Evolutionary conservation across 64 coral and sea anemone species (phyloP).

Genomic region (Actinia equina): DNA sequence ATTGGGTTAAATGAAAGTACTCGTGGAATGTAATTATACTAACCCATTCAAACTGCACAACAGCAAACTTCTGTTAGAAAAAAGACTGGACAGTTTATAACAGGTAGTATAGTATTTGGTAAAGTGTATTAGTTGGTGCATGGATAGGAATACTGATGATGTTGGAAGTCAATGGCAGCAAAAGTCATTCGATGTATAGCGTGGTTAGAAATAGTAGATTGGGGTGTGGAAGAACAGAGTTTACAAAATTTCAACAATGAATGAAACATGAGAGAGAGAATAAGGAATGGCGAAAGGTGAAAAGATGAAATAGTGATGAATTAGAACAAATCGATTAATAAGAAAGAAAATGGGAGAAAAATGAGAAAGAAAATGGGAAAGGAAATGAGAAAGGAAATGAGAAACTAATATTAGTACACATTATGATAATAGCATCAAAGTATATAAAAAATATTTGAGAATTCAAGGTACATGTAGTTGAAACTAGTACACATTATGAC

Average conservation of each 20-base stretch:
- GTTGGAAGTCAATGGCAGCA: background rate
- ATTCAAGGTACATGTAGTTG: background rate
- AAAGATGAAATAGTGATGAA: background rate
- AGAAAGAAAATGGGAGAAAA: background rate
- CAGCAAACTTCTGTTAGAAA: slow-evolving; percentile 30
- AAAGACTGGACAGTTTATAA: background rate
- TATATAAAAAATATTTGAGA: background rate
- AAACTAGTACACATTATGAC: no score
- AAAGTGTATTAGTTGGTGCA: no score
- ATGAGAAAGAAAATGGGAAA: background rate
- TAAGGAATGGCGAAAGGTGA: background rate
- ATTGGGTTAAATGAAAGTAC: background rate
- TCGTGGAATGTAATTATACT: background rate
- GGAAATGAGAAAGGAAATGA: no score
- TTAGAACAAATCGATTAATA: no score
- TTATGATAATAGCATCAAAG: no score
- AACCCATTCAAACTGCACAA: slow-evolving; percentile 20
- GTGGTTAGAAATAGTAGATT: background rate
- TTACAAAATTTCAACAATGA: background rate
- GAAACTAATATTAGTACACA: no score
- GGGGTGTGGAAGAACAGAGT: background rate
- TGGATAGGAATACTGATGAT: background rate
- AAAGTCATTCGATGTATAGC: background rate
- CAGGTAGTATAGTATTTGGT: background rate
- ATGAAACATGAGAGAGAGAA: background rate